phyloP scores from a whole-genome alignment of 2,888 invertebrate species.

The Lasioglossum figueresi region DNA sequence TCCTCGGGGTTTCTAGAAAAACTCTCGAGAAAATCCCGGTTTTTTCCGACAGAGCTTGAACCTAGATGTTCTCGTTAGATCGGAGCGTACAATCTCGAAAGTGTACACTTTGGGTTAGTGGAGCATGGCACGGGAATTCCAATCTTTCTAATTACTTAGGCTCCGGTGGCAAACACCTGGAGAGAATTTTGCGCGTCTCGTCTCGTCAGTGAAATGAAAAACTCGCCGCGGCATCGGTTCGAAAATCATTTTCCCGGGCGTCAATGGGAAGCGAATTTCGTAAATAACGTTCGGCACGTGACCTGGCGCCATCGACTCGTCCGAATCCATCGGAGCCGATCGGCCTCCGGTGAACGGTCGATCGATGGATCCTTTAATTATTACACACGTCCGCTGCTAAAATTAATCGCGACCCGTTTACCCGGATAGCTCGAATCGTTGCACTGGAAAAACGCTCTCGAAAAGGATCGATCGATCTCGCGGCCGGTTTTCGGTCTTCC shows the following conservation, averaged over 20 bases:
- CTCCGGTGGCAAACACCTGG: neutral
- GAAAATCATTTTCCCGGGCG: neutral
- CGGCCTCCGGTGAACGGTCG: neutral
- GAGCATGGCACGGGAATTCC: conserved; percentile 10
- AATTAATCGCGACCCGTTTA: conserved; percentile 66
- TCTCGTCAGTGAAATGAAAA: neutral
- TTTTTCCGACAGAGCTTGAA: neutral
- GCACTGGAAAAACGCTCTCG: conserved; percentile 30
- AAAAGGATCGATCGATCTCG: conserved; percentile 40
- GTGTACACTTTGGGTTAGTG: conserved; percentile 11
- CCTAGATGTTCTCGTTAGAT: neutral
- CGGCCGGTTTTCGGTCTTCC: conserved; percentile 35
- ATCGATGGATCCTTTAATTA: conserved; percentile 59
- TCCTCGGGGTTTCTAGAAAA: neutral
- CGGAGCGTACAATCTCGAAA: conserved; percentile 7
- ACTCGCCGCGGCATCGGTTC: neutral
- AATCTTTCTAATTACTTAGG: conserved; percentile 15
- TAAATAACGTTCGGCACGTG: conserved; percentile 23
- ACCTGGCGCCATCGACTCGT: conserved; percentile 1
- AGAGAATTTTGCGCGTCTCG: neutral
- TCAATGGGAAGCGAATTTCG: conserved; percentile 35
- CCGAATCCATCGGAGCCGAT: conserved; percentile 9
- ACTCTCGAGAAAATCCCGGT: neutral
- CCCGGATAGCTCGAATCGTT: neutral
- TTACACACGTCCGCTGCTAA: conserved; percentile 50